Evolutionary conservation across 2,113 vertebrate genomes (phyloP), one percentile per base, ranked within the genome.

Genomic region (Chaenocephalus aceratus): DNA sequence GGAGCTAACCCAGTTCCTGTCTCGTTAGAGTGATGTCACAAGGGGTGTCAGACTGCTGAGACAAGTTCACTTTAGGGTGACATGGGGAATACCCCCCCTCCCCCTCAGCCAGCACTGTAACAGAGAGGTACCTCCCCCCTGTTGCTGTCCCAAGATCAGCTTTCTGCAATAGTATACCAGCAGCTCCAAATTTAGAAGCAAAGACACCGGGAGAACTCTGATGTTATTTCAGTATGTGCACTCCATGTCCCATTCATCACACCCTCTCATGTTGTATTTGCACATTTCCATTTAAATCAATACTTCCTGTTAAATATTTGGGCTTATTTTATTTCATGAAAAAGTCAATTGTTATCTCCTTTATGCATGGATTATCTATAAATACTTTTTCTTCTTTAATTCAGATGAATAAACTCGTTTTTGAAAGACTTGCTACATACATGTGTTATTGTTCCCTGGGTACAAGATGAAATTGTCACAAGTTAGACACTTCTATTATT

Each of bases 151-250:
- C 7, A 67, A 80, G 84, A 91, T 92, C 90, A 80, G 30, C 53
- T 93, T 93, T 92, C 91, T 88, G 82, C 65, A 84, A 68, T 75
- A 67, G 84, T 64, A 91, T 88, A 77, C 67, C 49, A 12, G 45
- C 44, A 2, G 54, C 61, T 86, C 88, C 86, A 85, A 87, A 90
- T 90, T 87, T 90, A 93, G 90, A 83, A 54, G 9, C 79, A 68
- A 26, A 26, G 65, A 79, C 72, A 84, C 75, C 59, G 45, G 16
- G 66, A 79, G 82, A 80, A 70, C 85, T 63, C 18, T 54, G 61
- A 75, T 10, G 61, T 83, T 73, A 79, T 79, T 84, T 77, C 63
- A 84, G 86, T 75, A 53, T 72, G 64, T 67, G 68, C n/a, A 80
- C 72, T 58, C 54, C 46, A 80, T 75, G 80, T 79, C 49, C 64